phyloP scores from a whole-genome alignment of 2,797 vertebrate genomes.

The Pelobates cultripes region DNA sequence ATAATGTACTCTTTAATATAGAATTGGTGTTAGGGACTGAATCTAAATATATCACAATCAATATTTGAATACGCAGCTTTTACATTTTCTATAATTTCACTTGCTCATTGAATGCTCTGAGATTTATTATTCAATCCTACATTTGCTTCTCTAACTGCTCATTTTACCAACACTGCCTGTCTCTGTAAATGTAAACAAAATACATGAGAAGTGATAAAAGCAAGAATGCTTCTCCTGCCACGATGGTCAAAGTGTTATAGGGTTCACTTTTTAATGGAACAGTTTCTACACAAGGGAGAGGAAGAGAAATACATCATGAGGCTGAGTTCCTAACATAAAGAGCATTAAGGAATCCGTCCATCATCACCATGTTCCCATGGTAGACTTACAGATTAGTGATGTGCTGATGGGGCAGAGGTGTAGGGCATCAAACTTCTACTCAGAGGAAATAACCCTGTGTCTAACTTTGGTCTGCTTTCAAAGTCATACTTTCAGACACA shows the following conservation, averaged over 20 bases:
- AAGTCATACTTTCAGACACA: neutral
- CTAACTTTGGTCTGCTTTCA: neutral
- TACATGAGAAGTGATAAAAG: conserved; percentile 45
- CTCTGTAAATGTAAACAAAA: conserved; percentile 29
- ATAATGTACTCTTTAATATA: neutral
- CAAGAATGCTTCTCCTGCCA: conserved; percentile 11
- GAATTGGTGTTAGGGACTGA: neutral
- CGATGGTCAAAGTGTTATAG: conserved; percentile 39
- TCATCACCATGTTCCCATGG: conserved; percentile 12
- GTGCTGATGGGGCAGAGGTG: conserved; percentile 32
- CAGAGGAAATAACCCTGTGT: conserved; percentile 1
- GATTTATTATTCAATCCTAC: neutral
- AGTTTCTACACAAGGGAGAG: conserved; percentile 31
- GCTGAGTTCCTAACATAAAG: conserved; percentile 28
- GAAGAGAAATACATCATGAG: conserved; percentile 10
- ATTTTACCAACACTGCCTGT: neutral
- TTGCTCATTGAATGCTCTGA: neutral
- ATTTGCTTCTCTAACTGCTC: neutral
- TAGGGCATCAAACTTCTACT: conserved; percentile 26
- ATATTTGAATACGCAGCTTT: neutral
- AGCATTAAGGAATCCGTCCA: conserved; percentile 18
- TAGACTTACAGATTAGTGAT: conserved; percentile 15
- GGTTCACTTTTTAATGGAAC: conserved; percentile 49
- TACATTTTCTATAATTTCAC: neutral
- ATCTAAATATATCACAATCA: neutral